Evolutionary conservation across 2,797 vertebrate species (phyloP).

Genomic region (Acridotheres tristis): DNA sequence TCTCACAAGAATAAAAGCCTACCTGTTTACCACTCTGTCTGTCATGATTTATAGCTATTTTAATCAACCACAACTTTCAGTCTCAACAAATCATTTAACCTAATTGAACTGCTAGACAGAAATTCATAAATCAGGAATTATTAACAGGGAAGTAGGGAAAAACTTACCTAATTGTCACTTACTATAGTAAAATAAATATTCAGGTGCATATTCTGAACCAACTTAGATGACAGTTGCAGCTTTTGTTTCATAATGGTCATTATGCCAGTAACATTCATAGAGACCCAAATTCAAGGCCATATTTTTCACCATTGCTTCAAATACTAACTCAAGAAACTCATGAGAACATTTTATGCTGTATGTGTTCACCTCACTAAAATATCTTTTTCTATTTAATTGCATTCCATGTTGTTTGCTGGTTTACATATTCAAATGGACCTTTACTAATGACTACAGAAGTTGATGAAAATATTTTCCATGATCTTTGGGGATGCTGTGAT

Average conservation of each 20-base stretch:
- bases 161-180: conserved; percentile 87
- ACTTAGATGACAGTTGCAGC: conserved; percentile 99
- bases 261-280: conserved; percentile 94
- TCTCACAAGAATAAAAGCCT: not conserved
- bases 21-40: conserved; percentile 62
- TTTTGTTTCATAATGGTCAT: conserved; percentile 88
- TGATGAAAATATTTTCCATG: not conserved
- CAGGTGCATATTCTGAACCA: conserved; percentile 99
- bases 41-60: conserved; percentile 19
- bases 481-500: not conserved
- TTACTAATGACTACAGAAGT: not conserved
- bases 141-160: conserved; percentile 77
- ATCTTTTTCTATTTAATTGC: not conserved
- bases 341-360: not conserved
- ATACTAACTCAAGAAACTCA: conserved; percentile 66
- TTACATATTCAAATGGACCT: not conserved
- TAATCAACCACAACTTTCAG: conserved; percentile 57
- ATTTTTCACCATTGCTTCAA: conserved; percentile 88
- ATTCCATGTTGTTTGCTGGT: not conserved
- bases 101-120: conserved; percentile 46
- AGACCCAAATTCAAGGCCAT: conserved; percentile 59
- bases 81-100: conserved; percentile 47
- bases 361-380: not conserved
- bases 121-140: conserved; percentile 43
- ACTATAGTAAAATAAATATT: conserved; percentile 83